Evolutionary conservation across 2,888 invertebrate genomes (phyloP).

Genomic region (Quadriops clusia): DNA sequence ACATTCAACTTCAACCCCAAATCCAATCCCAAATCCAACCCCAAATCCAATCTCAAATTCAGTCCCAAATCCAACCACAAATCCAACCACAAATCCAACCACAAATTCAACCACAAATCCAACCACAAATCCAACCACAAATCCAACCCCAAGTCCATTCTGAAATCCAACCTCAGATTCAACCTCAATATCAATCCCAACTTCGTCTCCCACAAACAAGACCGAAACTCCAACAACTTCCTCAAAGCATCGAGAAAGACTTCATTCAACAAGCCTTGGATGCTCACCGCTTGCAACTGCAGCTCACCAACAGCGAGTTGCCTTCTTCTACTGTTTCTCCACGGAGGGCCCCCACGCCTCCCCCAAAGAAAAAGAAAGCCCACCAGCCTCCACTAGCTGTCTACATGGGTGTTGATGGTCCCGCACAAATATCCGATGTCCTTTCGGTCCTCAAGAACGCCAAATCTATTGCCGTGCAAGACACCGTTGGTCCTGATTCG

Average conservation of each 20-base stretch:
- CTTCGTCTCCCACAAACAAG: slow-evolving; percentile 2
- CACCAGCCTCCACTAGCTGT: slow-evolving; percentile 79
- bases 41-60: slow-evolving; percentile 10
- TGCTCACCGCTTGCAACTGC: slow-evolving; percentile 31
- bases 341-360: slow-evolving; percentile 34
- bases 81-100: slow-evolving; percentile 11
- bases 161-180: slow-evolving; percentile 2
- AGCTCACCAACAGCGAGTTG: slow-evolving; percentile 14
- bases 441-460: slow-evolving; percentile 56
- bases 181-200: background rate
- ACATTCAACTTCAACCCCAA: slow-evolving; percentile 24
- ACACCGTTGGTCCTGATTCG: slow-evolving; percentile 54
- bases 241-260: slow-evolving; percentile 32
- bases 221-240: slow-evolving; percentile 27
- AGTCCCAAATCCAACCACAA: slow-evolving; percentile 12
- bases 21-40: slow-evolving; percentile 4
- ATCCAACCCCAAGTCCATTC: slow-evolving; percentile 5
- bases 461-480: slow-evolving; percentile 64
- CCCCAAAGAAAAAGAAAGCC: slow-evolving; percentile 51
- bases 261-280: slow-evolving; percentile 34
- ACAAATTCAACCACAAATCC: slow-evolving; percentile 1
- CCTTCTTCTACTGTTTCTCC: slow-evolving; percentile 34
- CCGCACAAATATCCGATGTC: slow-evolving; percentile 57
- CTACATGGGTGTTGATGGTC: slow-evolving; percentile 51
- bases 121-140: slow-evolving; percentile 7